Conservation (phyloP, 1,140 invertebrate species). For the Planococcus citri region DNA sequence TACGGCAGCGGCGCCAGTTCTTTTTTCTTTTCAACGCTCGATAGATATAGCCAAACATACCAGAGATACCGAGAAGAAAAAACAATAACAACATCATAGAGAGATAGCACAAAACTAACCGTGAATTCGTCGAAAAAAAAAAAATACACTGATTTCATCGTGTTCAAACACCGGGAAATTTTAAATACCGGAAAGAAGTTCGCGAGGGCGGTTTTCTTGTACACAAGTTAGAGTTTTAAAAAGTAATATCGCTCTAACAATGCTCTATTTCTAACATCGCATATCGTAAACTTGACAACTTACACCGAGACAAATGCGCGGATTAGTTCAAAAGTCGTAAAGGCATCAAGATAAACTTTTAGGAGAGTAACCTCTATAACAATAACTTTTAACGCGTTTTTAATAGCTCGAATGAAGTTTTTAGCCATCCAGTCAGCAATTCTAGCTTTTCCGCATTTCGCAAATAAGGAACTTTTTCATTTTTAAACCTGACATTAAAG, state of each 20-base stretch:
- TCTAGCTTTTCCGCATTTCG: not conserved
- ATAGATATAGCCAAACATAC: too few relatives aligned
- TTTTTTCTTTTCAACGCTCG: too few relatives aligned
- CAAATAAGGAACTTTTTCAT: not conserved
- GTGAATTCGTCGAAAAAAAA: not conserved
- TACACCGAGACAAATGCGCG: conserved; percentile 5
- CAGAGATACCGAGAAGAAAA: not conserved
- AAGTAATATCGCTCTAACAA: not conserved
- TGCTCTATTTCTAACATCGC: not conserved
- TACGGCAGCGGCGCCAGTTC: not conserved
- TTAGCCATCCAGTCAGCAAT: not conserved
- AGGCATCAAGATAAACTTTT: not conserved
- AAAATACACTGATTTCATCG: not conserved
- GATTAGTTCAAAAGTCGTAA: conserved; percentile 7
- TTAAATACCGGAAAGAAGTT: conserved; percentile 3
- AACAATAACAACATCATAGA: too few relatives aligned
- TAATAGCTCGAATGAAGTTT: conserved; percentile 7
- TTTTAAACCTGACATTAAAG: not conserved
- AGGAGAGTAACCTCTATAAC: not conserved
- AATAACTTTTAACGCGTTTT: conserved; percentile 7
- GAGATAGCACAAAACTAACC: too few relatives aligned
- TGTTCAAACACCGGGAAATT: not conserved
- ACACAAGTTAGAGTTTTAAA: not conserved
- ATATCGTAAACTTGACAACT: conserved; percentile 3
- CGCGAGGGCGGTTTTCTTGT: not conserved